These are phyloP conservation scores for Aeoliscus strigatus DNA, from an alignment of 2,797 vertebrate genomes.

Conservation along the genomic window DNA sequence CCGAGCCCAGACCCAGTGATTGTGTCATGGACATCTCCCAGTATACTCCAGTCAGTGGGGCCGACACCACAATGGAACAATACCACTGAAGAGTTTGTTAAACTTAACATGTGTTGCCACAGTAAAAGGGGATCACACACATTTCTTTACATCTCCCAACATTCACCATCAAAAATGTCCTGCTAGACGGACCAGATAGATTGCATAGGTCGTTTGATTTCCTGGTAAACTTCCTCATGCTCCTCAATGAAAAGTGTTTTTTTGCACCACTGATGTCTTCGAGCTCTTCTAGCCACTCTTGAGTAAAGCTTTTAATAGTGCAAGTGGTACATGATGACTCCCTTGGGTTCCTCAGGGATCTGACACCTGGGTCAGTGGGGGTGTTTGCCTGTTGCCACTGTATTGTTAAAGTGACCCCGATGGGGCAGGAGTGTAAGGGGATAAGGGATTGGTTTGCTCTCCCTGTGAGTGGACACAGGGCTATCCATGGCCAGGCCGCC, in stretches of 20 bases:
- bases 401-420: constrained; percentile 69
- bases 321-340: constrained; percentile 25
- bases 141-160: constrained; percentile 30
- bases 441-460: constrained; percentile 70
- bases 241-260: background rate
- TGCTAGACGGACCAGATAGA: too few relatives aligned
- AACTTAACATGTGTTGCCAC: constrained; percentile 40
- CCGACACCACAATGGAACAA: constrained; percentile 51
- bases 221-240: background rate
- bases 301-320: constrained; percentile 17
- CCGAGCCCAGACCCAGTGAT: constrained; percentile 70
- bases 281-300: constrained; percentile 7
- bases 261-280: constrained; percentile 27
- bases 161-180: constrained; percentile 11
- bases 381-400: constrained; percentile 62
- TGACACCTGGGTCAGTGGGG: constrained; percentile 65
- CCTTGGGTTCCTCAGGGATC: constrained; percentile 60
- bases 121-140: constrained; percentile 35
- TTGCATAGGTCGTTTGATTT: too few relatives aligned
- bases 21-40: constrained; percentile 76
- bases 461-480: constrained; percentile 68
- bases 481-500: constrained; percentile 63
- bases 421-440: constrained; percentile 65
- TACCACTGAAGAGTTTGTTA: constrained; percentile 37
- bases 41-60: constrained; percentile 55